Evolutionary conservation across 2,888 invertebrate genomes (phyloP).

Genomic region (Dynastes hyllus): DNA sequence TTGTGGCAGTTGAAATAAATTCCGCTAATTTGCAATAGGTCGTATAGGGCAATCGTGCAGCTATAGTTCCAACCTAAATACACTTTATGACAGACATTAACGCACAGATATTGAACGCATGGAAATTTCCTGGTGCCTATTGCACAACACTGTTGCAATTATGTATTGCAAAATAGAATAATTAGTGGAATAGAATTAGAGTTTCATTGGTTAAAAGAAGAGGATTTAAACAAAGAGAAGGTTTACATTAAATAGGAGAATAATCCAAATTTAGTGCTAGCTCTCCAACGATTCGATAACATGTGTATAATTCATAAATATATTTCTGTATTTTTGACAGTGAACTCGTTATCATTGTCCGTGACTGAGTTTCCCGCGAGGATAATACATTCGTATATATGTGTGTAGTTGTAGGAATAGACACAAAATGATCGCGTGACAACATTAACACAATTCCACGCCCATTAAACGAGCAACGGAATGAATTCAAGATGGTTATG

Average conservation of each 20-base stretch:
- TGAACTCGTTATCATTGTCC: background rate
- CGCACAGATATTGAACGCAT: constrained; percentile 9
- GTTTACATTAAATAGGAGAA: no score
- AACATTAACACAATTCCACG: constrained; percentile 14
- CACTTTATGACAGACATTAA: constrained; percentile 27
- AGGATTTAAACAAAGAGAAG: no score
- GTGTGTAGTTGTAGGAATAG: background rate
- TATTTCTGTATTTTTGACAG: background rate
- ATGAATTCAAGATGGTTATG: constrained; percentile 3
- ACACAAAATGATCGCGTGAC: constrained; percentile 2
- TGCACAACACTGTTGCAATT: background rate
- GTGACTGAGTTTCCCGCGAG: background rate
- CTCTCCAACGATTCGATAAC: background rate
- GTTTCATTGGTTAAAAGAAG: no score
- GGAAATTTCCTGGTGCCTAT: background rate
- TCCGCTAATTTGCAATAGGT: constrained; percentile 17
- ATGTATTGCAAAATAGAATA: no score
- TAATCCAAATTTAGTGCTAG: background rate
- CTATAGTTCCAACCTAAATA: constrained; percentile 23
- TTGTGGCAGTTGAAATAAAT: constrained; percentile 26
- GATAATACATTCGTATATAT: background rate
- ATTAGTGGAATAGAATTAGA: no score
- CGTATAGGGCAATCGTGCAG: background rate
- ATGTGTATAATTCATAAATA: no score
- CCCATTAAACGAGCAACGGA: constrained; percentile 1